A percentile compares a stretch with the other conserved stretches of the same genome.
phyloP scores from a whole-genome alignment of 1,140 invertebrate genomes.

The Glomeris maerens region DNA sequence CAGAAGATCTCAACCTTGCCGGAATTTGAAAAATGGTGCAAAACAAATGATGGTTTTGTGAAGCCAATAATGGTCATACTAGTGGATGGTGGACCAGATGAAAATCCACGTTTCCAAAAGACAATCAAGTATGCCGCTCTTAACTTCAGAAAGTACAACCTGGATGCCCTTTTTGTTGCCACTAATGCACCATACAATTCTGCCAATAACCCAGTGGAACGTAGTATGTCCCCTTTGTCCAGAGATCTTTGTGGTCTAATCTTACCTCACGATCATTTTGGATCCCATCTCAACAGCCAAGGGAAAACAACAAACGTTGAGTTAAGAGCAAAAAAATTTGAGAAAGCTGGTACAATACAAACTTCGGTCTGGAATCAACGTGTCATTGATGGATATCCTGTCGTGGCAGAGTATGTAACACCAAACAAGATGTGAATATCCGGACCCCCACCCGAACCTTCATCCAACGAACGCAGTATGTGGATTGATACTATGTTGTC shows the following conservation, averaged over 20 bases:
- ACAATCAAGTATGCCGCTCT: too few species aligned
- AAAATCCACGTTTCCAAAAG: too few species aligned
- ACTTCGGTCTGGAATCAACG: slow-evolving; percentile 22
- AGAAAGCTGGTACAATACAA: slow-evolving; percentile 22
- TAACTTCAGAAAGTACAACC: slow-evolving; percentile 28
- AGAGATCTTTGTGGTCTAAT: slow-evolving; percentile 28
- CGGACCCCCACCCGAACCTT: too few species aligned
- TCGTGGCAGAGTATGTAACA: slow-evolving; percentile 23
- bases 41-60: slow-evolving; percentile 14
- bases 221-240: slow-evolving; percentile 30
- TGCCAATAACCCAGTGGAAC: slow-evolving; percentile 27
- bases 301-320: slow-evolving; percentile 26
- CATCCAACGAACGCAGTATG: too few species aligned
- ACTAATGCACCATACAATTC: slow-evolving; percentile 30
- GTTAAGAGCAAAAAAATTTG: slow-evolving; percentile 27
- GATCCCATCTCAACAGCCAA: slow-evolving; percentile 27
- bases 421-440: neutral
- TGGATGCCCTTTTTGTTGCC: slow-evolving; percentile 31
- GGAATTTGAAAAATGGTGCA: too few species aligned
- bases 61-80: slow-evolving; percentile 31
- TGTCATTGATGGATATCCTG: slow-evolving; percentile 20
- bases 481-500: too few species aligned
- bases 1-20: slow-evolving; percentile 27
- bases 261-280: slow-evolving; percentile 28
- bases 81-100: too few species aligned